Conservation (phyloP, 2,113 vertebrate genomes). For the Phyllostomus hastatus region DNA sequence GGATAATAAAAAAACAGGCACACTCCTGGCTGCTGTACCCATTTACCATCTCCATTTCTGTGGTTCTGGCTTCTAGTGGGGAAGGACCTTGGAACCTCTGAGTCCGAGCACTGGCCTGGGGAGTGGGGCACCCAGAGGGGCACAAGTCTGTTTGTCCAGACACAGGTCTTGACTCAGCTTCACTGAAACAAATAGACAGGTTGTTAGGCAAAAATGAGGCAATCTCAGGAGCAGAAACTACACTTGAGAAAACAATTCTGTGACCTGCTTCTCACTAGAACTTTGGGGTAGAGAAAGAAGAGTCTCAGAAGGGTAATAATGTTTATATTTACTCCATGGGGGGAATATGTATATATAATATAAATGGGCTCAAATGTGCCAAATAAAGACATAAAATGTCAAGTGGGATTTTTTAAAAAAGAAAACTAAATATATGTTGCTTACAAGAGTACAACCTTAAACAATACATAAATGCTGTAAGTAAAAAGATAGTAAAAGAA, state of each 20-base stretch:
- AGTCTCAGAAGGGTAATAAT: neutral
- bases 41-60: neutral
- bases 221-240: neutral
- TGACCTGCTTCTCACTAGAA: neutral
- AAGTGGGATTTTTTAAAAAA: neutral
- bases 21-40: neutral
- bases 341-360: neutral
- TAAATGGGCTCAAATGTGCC: neutral
- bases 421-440: neutral
- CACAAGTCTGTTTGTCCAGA: neutral
- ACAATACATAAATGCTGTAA: neutral
- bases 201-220: neutral
- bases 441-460: neutral
- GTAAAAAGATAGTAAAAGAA: neutral
- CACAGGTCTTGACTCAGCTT: neutral
- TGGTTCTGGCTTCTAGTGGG: neutral
- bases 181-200: neutral
- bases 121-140: neutral
- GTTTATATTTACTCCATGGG: neutral
- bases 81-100: neutral
- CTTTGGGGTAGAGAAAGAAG: neutral
- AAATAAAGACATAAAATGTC: neutral
- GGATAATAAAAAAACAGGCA: neutral
- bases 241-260: neutral
- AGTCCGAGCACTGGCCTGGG: neutral